phyloP scores from a whole-genome alignment of 2,888 invertebrate genomes.

The Syrista parreyssii region DNA sequence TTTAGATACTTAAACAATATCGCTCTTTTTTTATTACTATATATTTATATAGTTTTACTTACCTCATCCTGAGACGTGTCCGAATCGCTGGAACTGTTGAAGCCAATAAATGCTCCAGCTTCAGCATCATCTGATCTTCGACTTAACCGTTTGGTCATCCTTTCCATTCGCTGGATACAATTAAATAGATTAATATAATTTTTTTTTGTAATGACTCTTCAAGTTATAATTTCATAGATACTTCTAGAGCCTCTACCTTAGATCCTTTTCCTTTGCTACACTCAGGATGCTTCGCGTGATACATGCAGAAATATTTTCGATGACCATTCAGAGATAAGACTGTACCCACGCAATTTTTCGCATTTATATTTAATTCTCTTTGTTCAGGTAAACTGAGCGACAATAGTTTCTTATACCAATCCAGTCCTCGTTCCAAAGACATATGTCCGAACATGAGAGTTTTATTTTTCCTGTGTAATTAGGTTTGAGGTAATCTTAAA shows the following conservation, averaged over 20 bases:
- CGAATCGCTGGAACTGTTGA: constrained; percentile 76
- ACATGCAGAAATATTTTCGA: constrained; percentile 98
- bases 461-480: constrained; percentile 81
- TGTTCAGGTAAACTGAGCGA: constrained; percentile 87
- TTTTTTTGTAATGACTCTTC: constrained; percentile 1
- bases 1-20: background rate
- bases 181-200: constrained; percentile 12
- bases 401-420: constrained; percentile 93
- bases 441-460: constrained; percentile 95
- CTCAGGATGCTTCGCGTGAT: constrained; percentile 96
- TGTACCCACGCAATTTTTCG: constrained; percentile 96
- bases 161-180: constrained; percentile 72
- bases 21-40: background rate
- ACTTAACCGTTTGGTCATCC: constrained; percentile 71
- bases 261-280: constrained; percentile 72
- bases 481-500: background rate
- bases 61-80: constrained; percentile 63
- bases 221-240: background rate
- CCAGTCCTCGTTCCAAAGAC: constrained; percentile 90
- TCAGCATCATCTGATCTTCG: constrained; percentile 73
- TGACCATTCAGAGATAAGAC: constrained; percentile 96
- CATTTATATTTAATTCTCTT: constrained; percentile 89
- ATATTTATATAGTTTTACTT: constrained; percentile 17
- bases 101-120: constrained; percentile 88
- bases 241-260: constrained; percentile 67